phyloP scores from a whole-genome alignment of 2,888 invertebrate genomes.

The Altica lythri region DNA sequence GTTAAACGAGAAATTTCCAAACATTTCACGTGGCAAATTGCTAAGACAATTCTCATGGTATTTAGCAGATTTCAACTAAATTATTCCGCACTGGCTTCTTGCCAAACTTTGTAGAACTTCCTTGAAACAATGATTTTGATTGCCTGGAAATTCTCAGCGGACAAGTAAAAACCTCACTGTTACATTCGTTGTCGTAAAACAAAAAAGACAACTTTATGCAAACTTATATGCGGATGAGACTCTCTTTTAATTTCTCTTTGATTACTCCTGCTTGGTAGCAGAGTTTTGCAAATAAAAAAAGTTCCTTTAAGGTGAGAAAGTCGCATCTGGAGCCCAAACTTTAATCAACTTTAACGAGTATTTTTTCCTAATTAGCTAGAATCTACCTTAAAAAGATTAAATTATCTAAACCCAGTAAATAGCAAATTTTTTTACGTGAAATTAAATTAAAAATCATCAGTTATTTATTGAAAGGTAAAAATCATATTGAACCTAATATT shows the following conservation, averaged over 20 bases:
- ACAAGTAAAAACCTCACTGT: constrained; percentile 44
- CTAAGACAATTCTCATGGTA: constrained; percentile 51
- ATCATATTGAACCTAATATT: too few species aligned
- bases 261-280: constrained; percentile 12
- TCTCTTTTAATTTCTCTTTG: constrained; percentile 26
- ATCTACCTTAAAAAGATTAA: background rate
- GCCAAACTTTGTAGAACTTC: constrained; percentile 46
- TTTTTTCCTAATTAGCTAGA: background rate
- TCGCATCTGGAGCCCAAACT: background rate
- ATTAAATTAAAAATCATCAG: too few species aligned
- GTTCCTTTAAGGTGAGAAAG: background rate
- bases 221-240: constrained; percentile 37
- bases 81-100: constrained; percentile 47
- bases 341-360: background rate
- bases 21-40: constrained; percentile 45
- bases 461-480: background rate
- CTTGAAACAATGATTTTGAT: constrained; percentile 52
- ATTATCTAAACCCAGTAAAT: too few species aligned
- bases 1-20: constrained; percentile 37
- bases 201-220: constrained; percentile 48
- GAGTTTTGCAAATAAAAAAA: constrained; percentile 1
- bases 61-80: constrained; percentile 52
- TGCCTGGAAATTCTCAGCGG: constrained; percentile 48
- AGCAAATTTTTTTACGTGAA: too few species aligned
- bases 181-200: constrained; percentile 42